A percentile compares a stretch with the other conserved stretches of the same genome.
phyloP scores from a whole-genome alignment of 2,113 vertebrate genomes.

The Rhinolophus ferrumequinum region DNA sequence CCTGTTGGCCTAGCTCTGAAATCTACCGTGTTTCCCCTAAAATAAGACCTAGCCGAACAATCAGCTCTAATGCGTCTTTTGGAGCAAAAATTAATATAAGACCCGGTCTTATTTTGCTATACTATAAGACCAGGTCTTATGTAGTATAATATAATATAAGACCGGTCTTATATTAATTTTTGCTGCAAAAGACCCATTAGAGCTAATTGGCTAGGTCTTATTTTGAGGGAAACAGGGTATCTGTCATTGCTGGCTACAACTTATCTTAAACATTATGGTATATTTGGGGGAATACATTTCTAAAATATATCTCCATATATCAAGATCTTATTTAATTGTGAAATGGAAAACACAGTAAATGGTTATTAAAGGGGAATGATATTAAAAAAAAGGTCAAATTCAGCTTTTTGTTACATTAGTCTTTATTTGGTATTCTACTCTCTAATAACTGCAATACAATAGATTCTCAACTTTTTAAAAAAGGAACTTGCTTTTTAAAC shows the following conservation, averaged over 20 bases:
- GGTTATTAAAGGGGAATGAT: not conserved
- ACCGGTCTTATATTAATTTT: too few species aligned
- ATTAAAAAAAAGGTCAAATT: constrained; percentile 1
- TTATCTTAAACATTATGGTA: not conserved
- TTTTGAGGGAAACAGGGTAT: too few species aligned
- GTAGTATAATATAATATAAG: too few species aligned
- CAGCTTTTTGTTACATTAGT: not conserved
- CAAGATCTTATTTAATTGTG: constrained; percentile 8
- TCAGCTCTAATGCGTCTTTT: too few species aligned
- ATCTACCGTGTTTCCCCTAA: not conserved
- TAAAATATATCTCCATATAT: not conserved
- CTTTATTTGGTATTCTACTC: constrained; percentile 49
- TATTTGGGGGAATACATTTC: constrained; percentile 25
- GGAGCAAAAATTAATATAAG: too few species aligned
- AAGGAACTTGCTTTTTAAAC: not conserved
- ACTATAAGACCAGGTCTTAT: too few species aligned
- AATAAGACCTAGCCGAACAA: too few species aligned
- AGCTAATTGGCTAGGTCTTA: too few species aligned
- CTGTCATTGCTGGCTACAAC: not conserved
- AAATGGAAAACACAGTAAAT: not conserved
- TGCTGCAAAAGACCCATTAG: too few species aligned
- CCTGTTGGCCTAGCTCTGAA: constrained; percentile 5
- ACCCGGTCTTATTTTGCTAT: too few species aligned
- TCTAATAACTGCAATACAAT: not conserved
- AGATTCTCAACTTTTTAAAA: not conserved